Evolutionary conservation across 23 tunicate species (phyloP), one percentile per base, ranked within the genome.

Genomic region (Corella eumyota): DNA sequence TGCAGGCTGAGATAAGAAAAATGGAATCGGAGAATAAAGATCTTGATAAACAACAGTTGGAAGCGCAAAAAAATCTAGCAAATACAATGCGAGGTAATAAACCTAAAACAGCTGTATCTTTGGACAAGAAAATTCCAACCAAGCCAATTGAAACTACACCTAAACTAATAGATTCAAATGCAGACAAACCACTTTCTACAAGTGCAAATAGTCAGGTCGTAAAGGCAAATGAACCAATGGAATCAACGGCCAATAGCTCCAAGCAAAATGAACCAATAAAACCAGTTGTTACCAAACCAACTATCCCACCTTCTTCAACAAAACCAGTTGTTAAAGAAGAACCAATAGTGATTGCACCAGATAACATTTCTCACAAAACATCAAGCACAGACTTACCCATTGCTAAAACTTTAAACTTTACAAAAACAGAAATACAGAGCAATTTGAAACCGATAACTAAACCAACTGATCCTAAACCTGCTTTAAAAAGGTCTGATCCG

Each of bases 21-120:
- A 25, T 76, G 45, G 47, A 76, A 45, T 32, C 46, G 59, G 73
- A 69, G 30, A 35, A 45, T 11, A 71, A 77, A 25, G 75, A 77
- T 28, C 31, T 44, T 5, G 66, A 71, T n/a, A 65, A 48, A 56
- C 53, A 32, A 22, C 60, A 68, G 29, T 31, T 34, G 38, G 44
- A 86, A 52, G 85, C 79, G 0, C 71, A 86, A 50, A 64, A 66
- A 1, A 79, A 86, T 3, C 75, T 77, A 38, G 95, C 85, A 7
- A 69, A 33, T 4, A 36, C 70, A 33, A 77, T 77, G 94, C 55
- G 94, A 49, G 71, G 28, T 6, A 35, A 27, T 17, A 58, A 60
- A 31, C 52, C 53, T 37, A 40, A 37, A 37, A 45, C 65, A 31
- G 45, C 23, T 15, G 45, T 15, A 40, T 15, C 48, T 15, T 11